A percentile compares a stretch with the other conserved stretches of the same genome.
Conservation (phyloP, 2,888 invertebrate species). For the Tromatobia lineatoria region DNA sequence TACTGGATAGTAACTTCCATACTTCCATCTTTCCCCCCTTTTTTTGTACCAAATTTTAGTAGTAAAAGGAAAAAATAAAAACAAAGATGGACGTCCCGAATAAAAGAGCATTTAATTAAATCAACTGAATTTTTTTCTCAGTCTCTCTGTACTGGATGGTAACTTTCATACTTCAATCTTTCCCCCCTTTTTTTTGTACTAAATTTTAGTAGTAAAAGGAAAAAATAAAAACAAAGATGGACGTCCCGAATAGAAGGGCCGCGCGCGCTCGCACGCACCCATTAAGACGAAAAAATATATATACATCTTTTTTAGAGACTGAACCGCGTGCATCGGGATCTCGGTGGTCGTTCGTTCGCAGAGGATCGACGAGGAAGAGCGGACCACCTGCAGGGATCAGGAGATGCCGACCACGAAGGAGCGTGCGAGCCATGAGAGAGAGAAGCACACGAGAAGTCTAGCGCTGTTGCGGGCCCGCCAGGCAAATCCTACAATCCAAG, state of each 20-base stretch:
- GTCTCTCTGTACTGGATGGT: too few species aligned
- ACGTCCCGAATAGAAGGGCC: neutral
- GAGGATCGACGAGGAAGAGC: slow-evolving; percentile 18
- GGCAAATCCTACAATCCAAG: slow-evolving; percentile 64
- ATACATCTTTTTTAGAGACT: neutral
- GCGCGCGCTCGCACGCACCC: slow-evolving; percentile 22
- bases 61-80: too few species aligned
- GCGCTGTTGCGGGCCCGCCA: slow-evolving; percentile 41
- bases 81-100: too few species aligned
- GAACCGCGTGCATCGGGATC: neutral
- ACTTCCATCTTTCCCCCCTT: too few species aligned
- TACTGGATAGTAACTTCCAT: too few species aligned
- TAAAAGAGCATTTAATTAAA: too few species aligned
- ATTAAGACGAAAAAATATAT: slow-evolving; percentile 57
- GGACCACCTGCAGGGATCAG: slow-evolving; percentile 68
- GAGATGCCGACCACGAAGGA: slow-evolving; percentile 49
- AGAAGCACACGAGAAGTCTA: slow-evolving; percentile 41
- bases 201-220: too few species aligned
- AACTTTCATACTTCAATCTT: too few species aligned
- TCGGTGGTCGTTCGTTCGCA: slow-evolving; percentile 30
- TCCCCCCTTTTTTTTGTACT: too few species aligned
- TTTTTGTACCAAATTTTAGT: too few species aligned
- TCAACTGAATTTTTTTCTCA: too few species aligned
- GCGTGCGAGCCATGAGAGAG: slow-evolving; percentile 32
- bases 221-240: neutral